These are phyloP conservation scores for Xiphorhynchus elegans DNA, from an alignment of 2,113 vertebrate species.

Conservation along the genomic window DNA sequence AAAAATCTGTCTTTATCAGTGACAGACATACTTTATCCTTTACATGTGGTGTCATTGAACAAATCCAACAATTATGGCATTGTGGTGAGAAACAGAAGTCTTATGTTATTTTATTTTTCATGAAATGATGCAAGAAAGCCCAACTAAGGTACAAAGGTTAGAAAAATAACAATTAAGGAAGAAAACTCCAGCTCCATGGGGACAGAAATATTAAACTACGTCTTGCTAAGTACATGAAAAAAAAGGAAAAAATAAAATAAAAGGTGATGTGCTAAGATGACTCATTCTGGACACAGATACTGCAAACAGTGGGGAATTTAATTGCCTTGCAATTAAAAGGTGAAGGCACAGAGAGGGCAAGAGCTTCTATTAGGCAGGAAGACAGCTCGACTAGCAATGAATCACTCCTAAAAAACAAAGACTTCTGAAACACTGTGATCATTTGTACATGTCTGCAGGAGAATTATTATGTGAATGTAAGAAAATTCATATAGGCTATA, in stretches of 20 bases:
- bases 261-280: not conserved
- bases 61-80: not conserved
- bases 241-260: not conserved
- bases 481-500: not conserved
- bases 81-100: not conserved
- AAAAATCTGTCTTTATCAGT: conserved; percentile 40
- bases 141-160: not conserved
- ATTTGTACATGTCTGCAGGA: not conserved
- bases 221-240: not conserved
- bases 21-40: not conserved
- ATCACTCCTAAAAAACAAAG: not conserved
- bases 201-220: not conserved
- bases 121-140: not conserved
- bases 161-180: not conserved
- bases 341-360: not conserved
- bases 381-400: not conserved
- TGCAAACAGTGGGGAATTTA: conserved; percentile 17
- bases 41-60: not conserved
- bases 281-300: conserved; percentile 2
- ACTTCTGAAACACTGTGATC: not conserved
- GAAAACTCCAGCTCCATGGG: not conserved
- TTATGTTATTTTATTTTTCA: not conserved
- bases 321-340: conserved; percentile 33
- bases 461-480: not conserved
- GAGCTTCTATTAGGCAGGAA: not conserved